A percentile compares a stretch with the other conserved stretches of the same genome.
Evolutionary conservation across 1,140 invertebrate genomes (phyloP).

Genomic region (Apis florea): DNA sequence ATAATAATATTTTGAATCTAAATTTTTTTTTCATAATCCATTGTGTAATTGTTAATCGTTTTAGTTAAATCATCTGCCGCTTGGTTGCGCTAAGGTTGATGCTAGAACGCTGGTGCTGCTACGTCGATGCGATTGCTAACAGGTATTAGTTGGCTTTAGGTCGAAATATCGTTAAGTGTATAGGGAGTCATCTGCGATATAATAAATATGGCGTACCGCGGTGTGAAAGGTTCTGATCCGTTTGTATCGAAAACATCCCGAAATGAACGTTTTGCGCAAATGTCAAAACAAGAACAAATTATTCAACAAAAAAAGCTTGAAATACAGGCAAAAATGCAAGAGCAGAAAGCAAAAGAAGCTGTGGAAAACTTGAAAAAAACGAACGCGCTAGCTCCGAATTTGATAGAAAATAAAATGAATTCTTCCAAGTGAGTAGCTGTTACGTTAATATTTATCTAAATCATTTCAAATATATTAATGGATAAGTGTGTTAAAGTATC

Average conservation of each 20-base stretch:
- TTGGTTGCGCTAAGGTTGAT: neutral
- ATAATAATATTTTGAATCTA: neutral
- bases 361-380: constrained; percentile 80
- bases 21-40: neutral
- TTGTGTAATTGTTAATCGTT: neutral
- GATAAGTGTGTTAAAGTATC: neutral
- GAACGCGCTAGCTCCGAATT: constrained; percentile 60
- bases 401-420: constrained; percentile 65
- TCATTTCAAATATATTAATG: neutral
- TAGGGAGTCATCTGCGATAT: constrained; percentile 25
- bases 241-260: constrained; percentile 82
- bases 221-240: constrained; percentile 79
- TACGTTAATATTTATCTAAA: neutral
- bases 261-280: constrained; percentile 86
- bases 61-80: neutral
- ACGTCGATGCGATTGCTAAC: neutral
- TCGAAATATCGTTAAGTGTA: neutral
- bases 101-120: neutral
- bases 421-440: constrained; percentile 67
- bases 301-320: constrained; percentile 90
- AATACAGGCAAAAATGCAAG: constrained; percentile 85
- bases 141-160: neutral
- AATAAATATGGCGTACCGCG: constrained; percentile 79
- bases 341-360: constrained; percentile 82
- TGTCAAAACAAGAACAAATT: constrained; percentile 90